Conservation (phyloP, 2,888 invertebrate species). For the Ophion obscuratus region DNA sequence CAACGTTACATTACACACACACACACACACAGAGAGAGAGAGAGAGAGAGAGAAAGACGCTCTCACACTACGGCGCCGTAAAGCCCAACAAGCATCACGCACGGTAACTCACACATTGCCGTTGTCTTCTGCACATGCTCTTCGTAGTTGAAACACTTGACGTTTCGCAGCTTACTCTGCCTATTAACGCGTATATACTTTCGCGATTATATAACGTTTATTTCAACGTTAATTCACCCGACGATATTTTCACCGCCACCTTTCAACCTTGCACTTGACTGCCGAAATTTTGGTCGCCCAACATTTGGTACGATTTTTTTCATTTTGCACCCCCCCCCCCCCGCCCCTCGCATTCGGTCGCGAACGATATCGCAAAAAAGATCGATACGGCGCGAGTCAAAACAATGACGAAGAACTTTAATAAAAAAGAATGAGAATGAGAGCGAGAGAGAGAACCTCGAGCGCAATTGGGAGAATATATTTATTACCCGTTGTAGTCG, state of each 20-base stretch:
- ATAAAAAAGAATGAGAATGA: not conserved
- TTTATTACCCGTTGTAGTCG: constrained; percentile 48
- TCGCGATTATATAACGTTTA: constrained; percentile 77
- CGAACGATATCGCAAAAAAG: constrained; percentile 23
- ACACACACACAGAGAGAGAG: constrained; percentile 23
- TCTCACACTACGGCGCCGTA: constrained; percentile 5
- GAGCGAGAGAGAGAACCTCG: constrained; percentile 31
- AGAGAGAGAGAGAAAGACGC: too few species aligned
- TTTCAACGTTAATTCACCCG: constrained; percentile 45
- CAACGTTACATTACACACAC: constrained; percentile 23
- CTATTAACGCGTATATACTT: constrained; percentile 75
- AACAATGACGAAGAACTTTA: not conserved
- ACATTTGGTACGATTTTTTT: not conserved
- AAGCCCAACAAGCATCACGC: constrained; percentile 43
- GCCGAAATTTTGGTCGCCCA: not conserved
- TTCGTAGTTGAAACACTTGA: constrained; percentile 66
- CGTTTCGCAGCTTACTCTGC: constrained; percentile 68
- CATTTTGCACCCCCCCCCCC: constrained; percentile 3
- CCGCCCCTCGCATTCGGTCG: not conserved
- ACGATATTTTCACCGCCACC: constrained; percentile 7
- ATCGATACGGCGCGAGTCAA: constrained; percentile 18
- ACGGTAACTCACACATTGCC: constrained; percentile 17
- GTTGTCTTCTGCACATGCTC: constrained; percentile 55
- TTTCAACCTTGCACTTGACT: constrained; percentile 1
- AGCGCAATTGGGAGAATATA: constrained; percentile 12